These are phyloP conservation scores for Branchellion lobata DNA, from an alignment of 2,888 invertebrate genomes.

Conservation along the genomic window DNA sequence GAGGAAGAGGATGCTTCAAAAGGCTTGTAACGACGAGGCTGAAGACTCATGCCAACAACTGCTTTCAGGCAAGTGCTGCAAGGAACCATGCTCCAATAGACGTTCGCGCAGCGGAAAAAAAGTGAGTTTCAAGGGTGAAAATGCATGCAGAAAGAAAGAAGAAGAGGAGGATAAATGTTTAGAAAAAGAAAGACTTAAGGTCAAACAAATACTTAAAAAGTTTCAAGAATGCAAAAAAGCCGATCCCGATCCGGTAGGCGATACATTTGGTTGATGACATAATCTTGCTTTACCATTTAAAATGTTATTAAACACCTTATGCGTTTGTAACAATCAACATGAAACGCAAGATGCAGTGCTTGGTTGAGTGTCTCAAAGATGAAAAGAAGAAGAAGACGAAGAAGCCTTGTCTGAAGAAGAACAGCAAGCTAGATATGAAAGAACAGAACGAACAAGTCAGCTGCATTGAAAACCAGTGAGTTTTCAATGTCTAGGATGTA, in stretches of 20 bases:
- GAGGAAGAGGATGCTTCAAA: neutral
- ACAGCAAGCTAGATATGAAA: neutral
- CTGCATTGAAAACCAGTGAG: slow-evolving; percentile 34
- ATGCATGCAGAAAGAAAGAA: neutral
- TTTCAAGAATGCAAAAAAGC: no score
- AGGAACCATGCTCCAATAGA: no score
- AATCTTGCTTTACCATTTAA: no score
- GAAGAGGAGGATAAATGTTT: neutral
- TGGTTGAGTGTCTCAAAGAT: neutral
- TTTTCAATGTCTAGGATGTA: neutral
- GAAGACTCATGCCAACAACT: no score
- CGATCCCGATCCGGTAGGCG: neutral
- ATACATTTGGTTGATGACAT: neutral
- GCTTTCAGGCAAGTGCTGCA: neutral
- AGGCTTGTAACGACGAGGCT: neutral
- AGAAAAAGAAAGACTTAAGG: no score
- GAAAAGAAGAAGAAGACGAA: slow-evolving; percentile 1
- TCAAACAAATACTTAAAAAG: no score
- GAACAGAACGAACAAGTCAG: slow-evolving; percentile 13
- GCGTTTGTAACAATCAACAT: no score
- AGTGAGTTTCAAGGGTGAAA: no score
- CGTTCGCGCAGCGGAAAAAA: no score
- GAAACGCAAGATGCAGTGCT: no score
- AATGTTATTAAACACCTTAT: no score
- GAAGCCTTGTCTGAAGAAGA: neutral